A percentile compares a stretch with the other conserved stretches of the same genome.
Conservation (phyloP, 2,113 vertebrate genomes). For the Etia nguti region DNA sequence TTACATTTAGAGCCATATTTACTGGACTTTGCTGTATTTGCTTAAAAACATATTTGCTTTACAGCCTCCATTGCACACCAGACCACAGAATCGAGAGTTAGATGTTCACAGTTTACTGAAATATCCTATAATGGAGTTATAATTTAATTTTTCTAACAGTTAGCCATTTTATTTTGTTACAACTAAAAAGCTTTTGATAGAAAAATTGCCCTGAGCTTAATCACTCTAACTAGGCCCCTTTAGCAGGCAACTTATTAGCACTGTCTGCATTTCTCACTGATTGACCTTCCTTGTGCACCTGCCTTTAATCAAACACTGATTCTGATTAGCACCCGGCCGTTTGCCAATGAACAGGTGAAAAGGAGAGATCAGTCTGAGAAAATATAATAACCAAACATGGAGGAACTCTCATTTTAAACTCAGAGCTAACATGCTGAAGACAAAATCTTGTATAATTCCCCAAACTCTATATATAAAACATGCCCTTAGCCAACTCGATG, state of each 20-base stretch:
- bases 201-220: neutral
- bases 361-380: neutral
- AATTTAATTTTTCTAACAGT: neutral
- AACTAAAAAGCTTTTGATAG: neutral
- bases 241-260: neutral
- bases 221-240: neutral
- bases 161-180: neutral
- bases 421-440: neutral
- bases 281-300: slow-evolving; percentile 26
- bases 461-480: neutral
- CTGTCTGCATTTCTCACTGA: slow-evolving; percentile 4
- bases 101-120: neutral
- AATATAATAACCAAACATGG: neutral
- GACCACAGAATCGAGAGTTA: neutral
- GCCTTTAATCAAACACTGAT: slow-evolving; percentile 25
- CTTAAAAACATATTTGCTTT: neutral
- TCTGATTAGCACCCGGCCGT: neutral
- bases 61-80: neutral
- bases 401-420: neutral
- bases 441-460: neutral
- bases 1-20: neutral
- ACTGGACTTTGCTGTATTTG: neutral
- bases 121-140: neutral
- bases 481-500: neutral
- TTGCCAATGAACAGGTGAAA: neutral